Percentiles rank a stretch among this genome's conserved stretches.
phyloP scores from a whole-genome alignment of 1,140 invertebrate species.

The Diplogasteroides magnus region DNA sequence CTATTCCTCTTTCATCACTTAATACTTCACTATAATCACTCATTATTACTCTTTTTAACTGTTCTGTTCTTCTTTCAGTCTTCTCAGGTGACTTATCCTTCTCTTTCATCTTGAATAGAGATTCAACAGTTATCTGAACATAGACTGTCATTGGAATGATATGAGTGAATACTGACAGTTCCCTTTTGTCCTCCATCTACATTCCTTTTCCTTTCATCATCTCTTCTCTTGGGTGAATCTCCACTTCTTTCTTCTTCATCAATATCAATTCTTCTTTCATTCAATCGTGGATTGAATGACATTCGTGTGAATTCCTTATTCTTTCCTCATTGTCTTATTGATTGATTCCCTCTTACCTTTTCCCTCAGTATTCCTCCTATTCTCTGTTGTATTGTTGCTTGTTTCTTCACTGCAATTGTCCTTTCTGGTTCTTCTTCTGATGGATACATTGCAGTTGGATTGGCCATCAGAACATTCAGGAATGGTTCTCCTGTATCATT shows the following conservation, averaged over 20 bases:
- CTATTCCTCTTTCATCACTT: no score
- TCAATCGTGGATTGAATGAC: slow-evolving; percentile 39
- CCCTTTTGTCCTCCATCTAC: background rate
- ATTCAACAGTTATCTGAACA: slow-evolving; percentile 13
- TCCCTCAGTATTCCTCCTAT: slow-evolving; percentile 23
- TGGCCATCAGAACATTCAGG: slow-evolving; percentile 33
- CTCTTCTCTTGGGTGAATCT: slow-evolving; percentile 2
- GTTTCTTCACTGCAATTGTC: background rate
- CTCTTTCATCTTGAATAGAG: slow-evolving; percentile 20
- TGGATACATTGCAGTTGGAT: slow-evolving; percentile 28
- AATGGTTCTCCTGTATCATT: background rate
- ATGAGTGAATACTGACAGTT: slow-evolving; percentile 5
- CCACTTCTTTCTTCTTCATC: slow-evolving; percentile 2
- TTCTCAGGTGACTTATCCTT: slow-evolving; percentile 4
- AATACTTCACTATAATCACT: slow-evolving; percentile 10
- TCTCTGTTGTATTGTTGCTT: slow-evolving; percentile 8
- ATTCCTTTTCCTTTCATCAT: slow-evolving; percentile 5
- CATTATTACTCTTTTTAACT: background rate
- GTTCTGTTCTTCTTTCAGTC: background rate
- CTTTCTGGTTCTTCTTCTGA: slow-evolving; percentile 7
- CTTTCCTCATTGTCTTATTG: no score
- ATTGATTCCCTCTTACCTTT: no score
- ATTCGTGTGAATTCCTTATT: slow-evolving; percentile 40
- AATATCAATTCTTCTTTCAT: slow-evolving; percentile 6
- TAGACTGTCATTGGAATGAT: background rate